Conservation (phyloP, 2,113 vertebrate genomes). For the Sminthopsis crassicaudata region DNA sequence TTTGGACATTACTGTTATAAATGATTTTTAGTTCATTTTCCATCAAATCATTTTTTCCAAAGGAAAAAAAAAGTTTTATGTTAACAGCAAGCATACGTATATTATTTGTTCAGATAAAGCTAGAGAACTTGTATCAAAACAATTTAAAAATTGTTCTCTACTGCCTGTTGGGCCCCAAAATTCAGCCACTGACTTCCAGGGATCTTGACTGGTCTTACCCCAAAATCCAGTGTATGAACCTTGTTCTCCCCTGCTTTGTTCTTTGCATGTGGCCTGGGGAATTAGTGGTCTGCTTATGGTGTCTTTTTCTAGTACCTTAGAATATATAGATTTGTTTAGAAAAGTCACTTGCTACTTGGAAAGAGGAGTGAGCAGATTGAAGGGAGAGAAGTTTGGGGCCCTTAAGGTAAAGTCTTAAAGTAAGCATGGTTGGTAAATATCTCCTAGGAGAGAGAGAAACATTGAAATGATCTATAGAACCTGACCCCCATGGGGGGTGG, state of each 20-base stretch:
- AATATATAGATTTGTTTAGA: neutral
- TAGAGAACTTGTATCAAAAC: neutral
- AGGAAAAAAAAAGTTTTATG: neutral
- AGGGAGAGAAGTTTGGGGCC: neutral
- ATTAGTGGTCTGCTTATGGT: neutral
- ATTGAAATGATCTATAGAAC: neutral
- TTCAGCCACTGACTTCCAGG: neutral
- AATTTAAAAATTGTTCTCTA: neutral
- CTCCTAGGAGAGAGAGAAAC: neutral
- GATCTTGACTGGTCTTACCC: neutral
- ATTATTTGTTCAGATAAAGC: neutral
- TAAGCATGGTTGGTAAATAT: neutral
- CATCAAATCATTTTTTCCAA: conserved; percentile 11
- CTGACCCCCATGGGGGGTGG: neutral
- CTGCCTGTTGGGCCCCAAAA: neutral
- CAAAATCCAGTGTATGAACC: neutral
- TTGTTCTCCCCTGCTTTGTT: neutral
- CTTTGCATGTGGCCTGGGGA: neutral
- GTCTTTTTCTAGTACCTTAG: neutral
- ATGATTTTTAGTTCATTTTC: conserved; percentile 2
- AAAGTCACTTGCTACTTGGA: neutral
- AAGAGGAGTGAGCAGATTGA: neutral
- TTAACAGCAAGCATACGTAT: neutral
- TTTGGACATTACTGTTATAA: conserved; percentile 5
- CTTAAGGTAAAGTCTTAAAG: conserved; percentile 1